Evolutionary conservation across 2,888 invertebrate species (phyloP).

Genomic region (Chironomus tentans): DNA sequence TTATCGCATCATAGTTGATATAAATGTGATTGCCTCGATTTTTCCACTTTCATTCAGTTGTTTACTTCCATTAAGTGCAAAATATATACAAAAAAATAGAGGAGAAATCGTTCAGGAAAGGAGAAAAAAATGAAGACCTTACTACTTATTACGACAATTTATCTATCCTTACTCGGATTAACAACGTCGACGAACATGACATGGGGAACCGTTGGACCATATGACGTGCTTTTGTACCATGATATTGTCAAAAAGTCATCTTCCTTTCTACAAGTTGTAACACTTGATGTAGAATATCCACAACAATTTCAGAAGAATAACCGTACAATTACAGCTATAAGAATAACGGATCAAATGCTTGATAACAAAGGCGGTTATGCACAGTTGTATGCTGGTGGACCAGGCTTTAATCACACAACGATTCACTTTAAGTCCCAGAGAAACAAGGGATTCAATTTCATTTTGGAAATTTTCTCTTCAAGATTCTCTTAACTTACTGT

Average conservation of each 20-base stretch:
- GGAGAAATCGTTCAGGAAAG: neutral
- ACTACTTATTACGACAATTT: neutral
- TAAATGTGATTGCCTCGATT: no score
- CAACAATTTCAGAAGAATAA: constrained; percentile 27
- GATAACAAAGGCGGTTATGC: constrained; percentile 43
- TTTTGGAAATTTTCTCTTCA: constrained; percentile 40
- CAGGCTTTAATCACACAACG: constrained; percentile 35
- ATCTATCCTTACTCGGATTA: neutral
- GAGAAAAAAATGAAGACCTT: neutral
- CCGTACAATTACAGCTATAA: constrained; percentile 38
- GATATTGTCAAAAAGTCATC: constrained; percentile 32
- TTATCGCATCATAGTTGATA: no score
- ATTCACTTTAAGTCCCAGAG: constrained; percentile 43
- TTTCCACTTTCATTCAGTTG: neutral
- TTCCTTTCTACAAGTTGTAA: constrained; percentile 33
- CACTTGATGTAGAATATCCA: constrained; percentile 30
- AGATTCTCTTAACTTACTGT: no score
- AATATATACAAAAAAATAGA: neutral
- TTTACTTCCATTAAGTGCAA: neutral
- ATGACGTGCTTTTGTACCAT: constrained; percentile 1
- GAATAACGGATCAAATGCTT: constrained; percentile 39
- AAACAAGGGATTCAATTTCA: constrained; percentile 41
- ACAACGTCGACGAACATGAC: constrained; percentile 5
- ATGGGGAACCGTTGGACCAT: constrained; percentile 25
- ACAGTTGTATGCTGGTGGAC: constrained; percentile 39